Percentiles rank a stretch among this genome's conserved stretches.
Evolutionary conservation across 2,113 vertebrate genomes (phyloP).

Genomic region (Brachypteracias leptosomus): DNA sequence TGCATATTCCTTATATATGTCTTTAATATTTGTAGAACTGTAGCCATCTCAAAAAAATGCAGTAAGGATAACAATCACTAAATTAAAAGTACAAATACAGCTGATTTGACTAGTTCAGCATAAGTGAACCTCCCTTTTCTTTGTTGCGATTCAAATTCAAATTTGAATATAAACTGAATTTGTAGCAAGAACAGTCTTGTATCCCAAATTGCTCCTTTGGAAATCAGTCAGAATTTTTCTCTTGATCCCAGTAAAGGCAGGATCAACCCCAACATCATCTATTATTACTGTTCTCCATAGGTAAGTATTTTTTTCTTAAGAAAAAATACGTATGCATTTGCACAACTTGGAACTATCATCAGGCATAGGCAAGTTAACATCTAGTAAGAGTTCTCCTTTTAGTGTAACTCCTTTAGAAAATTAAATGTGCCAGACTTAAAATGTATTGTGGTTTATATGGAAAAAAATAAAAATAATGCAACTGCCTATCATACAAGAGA

Average conservation of each 20-base stretch:
- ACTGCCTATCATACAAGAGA: background rate
- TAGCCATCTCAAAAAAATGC: background rate
- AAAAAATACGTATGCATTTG: background rate
- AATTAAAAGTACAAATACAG: background rate
- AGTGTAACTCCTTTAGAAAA: background rate
- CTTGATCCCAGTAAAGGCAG: background rate
- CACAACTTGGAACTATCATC: background rate
- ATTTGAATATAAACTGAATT: background rate
- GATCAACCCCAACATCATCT: background rate
- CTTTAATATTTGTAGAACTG: background rate
- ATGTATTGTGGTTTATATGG: accelerated
- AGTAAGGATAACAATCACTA: background rate
- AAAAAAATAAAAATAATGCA: background rate
- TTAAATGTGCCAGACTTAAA: background rate
- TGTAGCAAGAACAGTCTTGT: background rate
- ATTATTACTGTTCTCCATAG: background rate
- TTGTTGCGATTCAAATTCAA: slow-evolving; percentile 6
- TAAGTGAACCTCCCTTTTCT: background rate
- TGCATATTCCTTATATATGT: background rate
- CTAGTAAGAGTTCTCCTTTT: background rate
- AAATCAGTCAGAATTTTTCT: background rate
- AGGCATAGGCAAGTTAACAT: background rate
- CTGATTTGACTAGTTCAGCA: background rate
- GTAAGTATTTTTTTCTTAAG: background rate
- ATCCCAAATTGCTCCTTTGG: background rate